Percentiles rank a stretch among this genome's conserved stretches.
Evolutionary conservation across 2,113 vertebrate genomes (phyloP).

Genomic region (Mustela lutreola): DNA sequence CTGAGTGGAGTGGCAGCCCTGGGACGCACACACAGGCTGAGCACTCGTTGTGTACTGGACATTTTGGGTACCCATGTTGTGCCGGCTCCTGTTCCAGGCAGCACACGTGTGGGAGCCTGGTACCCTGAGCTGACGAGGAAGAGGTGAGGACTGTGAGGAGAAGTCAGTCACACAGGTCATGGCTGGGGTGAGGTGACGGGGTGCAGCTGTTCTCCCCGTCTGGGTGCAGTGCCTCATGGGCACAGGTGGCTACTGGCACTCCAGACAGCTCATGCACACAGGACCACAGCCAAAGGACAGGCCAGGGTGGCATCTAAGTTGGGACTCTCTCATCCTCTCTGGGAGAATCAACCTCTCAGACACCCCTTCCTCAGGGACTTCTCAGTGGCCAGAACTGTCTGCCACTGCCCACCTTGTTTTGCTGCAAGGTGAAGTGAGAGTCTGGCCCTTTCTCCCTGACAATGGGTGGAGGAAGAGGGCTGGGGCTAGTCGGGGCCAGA

Average conservation of each 20-base stretch:
- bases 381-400: background rate
- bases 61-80: background rate
- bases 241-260: background rate
- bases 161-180: background rate
- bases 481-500: too few relatives aligned
- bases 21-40: background rate
- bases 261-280: background rate
- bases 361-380: background rate
- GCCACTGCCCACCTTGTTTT: background rate
- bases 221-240: too few relatives aligned
- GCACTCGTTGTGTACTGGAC: rapidly evolving
- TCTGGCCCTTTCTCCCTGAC: background rate
- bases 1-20: background rate
- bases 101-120: background rate
- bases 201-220: background rate
- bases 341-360: background rate
- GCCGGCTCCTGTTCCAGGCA: background rate
- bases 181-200: background rate
- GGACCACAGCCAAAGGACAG: background rate
- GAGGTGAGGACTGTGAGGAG: background rate
- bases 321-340: background rate
- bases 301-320: too few relatives aligned
- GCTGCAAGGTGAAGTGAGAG: background rate
- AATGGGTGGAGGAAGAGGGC: background rate
- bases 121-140: background rate